phyloP scores from a whole-genome alignment of 23 tunicate genomes.

The Botrylloides violaceus region DNA sequence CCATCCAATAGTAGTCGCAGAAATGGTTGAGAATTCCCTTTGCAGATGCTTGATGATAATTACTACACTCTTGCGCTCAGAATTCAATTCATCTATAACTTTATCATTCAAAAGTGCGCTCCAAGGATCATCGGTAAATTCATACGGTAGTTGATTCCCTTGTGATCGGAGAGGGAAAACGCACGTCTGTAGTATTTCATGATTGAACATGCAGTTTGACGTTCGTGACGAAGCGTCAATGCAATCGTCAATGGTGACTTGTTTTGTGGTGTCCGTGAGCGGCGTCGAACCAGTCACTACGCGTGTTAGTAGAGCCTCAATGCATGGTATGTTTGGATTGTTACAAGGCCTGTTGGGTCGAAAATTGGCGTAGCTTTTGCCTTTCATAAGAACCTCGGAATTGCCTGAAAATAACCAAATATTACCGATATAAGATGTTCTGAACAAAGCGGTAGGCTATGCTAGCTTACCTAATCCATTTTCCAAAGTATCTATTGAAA shows the following conservation, averaged over 20 bases:
- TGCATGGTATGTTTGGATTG: slow-evolving; percentile 25
- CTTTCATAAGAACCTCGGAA: background rate
- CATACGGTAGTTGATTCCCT: background rate
- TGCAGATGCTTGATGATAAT: slow-evolving; percentile 52
- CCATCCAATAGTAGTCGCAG: background rate
- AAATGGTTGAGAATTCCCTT: slow-evolving; percentile 13
- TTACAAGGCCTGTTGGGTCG: slow-evolving; percentile 17
- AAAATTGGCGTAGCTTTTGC: background rate
- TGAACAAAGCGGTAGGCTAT: too few relatives aligned
- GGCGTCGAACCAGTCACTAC: background rate
- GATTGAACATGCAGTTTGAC: background rate
- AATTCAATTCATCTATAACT: background rate
- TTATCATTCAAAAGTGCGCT: slow-evolving; percentile 22
- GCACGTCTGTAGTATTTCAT: background rate
- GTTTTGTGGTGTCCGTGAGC: background rate
- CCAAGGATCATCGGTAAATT: slow-evolving; percentile 34
- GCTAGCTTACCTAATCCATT: background rate
- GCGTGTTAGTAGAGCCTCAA: background rate
- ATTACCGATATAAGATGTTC: too few relatives aligned
- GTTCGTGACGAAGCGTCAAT: background rate
- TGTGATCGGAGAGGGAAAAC: background rate
- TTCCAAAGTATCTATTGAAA: background rate
- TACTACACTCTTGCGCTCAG: background rate
- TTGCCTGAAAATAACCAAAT: too few relatives aligned
- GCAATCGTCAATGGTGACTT: background rate